Conservation (phyloP, 1,140 invertebrate species). For the Drosophila setifemur region DNA sequence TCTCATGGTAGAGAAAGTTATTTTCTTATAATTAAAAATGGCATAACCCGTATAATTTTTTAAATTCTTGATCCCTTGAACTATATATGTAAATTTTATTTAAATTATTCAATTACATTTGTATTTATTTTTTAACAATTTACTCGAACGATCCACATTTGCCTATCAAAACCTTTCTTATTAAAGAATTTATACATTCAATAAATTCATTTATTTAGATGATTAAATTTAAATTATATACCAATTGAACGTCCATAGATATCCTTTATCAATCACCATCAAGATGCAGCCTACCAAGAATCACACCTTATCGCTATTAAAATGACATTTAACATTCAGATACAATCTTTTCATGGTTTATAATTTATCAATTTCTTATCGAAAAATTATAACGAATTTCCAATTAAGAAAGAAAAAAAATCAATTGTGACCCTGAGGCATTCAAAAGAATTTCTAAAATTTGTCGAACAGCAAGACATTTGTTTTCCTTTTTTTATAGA, state of each 20-base stretch:
- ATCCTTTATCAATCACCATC: not conserved
- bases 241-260: too few relatives aligned
- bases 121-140: too few relatives aligned
- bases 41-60: too few relatives aligned
- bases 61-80: too few relatives aligned
- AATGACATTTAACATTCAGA: not conserved
- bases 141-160: too few relatives aligned
- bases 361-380: conserved; percentile 18
- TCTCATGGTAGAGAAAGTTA: not conserved
- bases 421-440: not conserved
- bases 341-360: not conserved
- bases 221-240: too few relatives aligned
- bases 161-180: too few relatives aligned
- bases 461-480: conserved; percentile 58
- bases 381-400: conserved; percentile 1
- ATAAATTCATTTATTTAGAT: too few relatives aligned
- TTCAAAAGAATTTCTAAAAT: conserved; percentile 30
- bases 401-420: conserved; percentile 14
- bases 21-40: too few relatives aligned
- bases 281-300: not conserved
- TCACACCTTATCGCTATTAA: not conserved
- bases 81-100: too few relatives aligned
- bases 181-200: too few relatives aligned
- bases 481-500: conserved; percentile 24
- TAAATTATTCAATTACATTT: too few relatives aligned